Evolutionary conservation across 1,140 invertebrate species (phyloP).

Genomic region (Trinorchestia longiramus): DNA sequence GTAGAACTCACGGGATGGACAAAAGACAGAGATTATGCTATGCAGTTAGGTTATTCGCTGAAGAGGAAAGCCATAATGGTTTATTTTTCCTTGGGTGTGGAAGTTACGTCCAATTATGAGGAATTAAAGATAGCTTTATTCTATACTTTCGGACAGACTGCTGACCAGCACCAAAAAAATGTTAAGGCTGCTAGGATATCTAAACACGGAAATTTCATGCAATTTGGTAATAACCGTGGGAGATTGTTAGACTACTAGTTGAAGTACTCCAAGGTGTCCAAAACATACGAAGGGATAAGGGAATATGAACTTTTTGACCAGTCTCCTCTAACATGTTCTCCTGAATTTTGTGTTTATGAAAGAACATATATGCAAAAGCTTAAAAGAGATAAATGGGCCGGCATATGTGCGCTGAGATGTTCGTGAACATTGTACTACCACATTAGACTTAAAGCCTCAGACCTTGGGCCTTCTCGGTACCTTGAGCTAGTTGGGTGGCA

Average conservation of each 20-base stretch:
- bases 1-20: too few relatives aligned
- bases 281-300: background rate
- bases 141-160: background rate
- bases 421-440: background rate
- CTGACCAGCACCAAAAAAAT: background rate
- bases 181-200: background rate
- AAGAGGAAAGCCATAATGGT: background rate
- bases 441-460: background rate
- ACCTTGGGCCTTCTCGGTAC: background rate
- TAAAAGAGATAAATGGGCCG: background rate
- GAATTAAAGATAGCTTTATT: background rate
- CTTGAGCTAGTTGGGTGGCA: too few relatives aligned
- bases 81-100: background rate
- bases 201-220: background rate
- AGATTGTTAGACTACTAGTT: background rate
- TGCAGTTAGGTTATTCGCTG: background rate
- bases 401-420: background rate
- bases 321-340: background rate
- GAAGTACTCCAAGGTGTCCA: background rate
- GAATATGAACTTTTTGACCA: background rate
- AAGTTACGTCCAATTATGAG: background rate
- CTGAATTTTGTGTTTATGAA: background rate
- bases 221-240: background rate
- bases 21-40: background rate
- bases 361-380: background rate